A percentile compares a stretch with the other conserved stretches of the same genome.
Evolutionary conservation across 2,113 vertebrate genomes (phyloP).

Genomic region (Bagarius yarrelli): DNA sequence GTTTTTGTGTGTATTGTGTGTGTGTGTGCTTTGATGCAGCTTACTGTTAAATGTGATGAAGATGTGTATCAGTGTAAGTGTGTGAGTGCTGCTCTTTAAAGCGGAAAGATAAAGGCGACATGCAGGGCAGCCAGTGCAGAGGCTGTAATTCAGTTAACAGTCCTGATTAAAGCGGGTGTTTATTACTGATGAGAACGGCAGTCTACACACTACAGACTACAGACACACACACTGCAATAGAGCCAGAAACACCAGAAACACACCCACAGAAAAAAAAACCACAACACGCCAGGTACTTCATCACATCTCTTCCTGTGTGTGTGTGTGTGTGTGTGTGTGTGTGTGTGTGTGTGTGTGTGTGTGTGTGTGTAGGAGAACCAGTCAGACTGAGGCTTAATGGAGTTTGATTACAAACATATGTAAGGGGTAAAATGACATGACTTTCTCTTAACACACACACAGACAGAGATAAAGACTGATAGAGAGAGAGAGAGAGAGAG

Average conservation of each 20-base stretch:
- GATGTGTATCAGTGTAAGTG: too few relatives aligned
- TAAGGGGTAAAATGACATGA: neutral
- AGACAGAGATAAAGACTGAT: too few relatives aligned
- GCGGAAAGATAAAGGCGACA: neutral
- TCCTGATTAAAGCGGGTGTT: constrained; percentile 12
- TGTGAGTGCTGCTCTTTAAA: neutral
- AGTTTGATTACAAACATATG: neutral
- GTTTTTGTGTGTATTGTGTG: neutral
- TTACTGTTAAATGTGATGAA: too few relatives aligned
- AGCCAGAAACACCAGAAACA: neutral
- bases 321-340: neutral
- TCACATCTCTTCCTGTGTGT: neutral
- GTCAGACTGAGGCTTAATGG: constrained; percentile 9
- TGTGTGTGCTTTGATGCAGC: neutral
- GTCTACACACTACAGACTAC: neutral
- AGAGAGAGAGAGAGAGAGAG: neutral
- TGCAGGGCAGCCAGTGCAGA: constrained; percentile 6
- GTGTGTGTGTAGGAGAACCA: neutral
- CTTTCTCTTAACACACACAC: neutral
- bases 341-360: neutral
- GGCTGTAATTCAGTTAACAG: constrained; percentile 22
- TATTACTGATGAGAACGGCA: constrained; percentile 14
- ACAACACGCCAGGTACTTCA: constrained; percentile 2
- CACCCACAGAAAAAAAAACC: neutral
- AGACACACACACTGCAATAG: neutral